Percentiles rank a stretch among this genome's conserved stretches.
phyloP scores from a whole-genome alignment of 1,140 invertebrate genomes.

The Drosophila sp. region DNA sequence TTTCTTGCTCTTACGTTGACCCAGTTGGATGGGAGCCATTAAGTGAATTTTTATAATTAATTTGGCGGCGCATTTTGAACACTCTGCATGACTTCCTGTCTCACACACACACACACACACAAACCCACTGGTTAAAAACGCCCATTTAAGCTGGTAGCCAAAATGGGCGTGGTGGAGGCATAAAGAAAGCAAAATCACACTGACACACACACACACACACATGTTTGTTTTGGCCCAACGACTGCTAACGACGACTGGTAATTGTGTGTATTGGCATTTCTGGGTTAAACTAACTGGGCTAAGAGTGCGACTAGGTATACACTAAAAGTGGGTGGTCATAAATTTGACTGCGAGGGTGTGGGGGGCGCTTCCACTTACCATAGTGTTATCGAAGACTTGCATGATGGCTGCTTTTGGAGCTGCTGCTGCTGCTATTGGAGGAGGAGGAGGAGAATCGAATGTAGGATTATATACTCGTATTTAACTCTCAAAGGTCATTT shows the following conservation, averaged over 20 bases:
- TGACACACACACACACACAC: not conserved
- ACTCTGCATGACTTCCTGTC: constrained; percentile 47
- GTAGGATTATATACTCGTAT: not conserved
- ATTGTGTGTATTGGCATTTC: constrained; percentile 62
- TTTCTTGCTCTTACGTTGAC: constrained; percentile 63
- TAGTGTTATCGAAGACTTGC: constrained; percentile 81
- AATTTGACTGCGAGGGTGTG: constrained; percentile 27
- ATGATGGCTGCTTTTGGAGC: constrained; percentile 46
- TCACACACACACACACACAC: not conserved
- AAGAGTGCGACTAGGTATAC: constrained; percentile 46
- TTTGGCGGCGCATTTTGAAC: constrained; percentile 51
- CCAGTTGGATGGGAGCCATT: constrained; percentile 78
- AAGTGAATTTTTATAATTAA: constrained; percentile 77
- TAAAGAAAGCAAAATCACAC: constrained; percentile 7
- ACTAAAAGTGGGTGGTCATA: constrained; percentile 24
- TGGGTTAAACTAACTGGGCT: constrained; percentile 71
- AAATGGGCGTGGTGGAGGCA: constrained; percentile 44
- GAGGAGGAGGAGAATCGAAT: not conserved
- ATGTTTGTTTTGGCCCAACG: not conserved
- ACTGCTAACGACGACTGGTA: constrained; percentile 3
- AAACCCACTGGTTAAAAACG: not conserved
- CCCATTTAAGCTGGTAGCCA: constrained; percentile 22
- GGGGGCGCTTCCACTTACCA: constrained; percentile 60
- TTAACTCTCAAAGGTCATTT: not conserved
- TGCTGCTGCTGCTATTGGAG: constrained; percentile 25